A percentile compares a stretch with the other conserved stretches of the same genome.
These are phyloP conservation scores for Philereme transversata DNA, from an alignment of 2,888 invertebrate genomes.

Conservation along the genomic window DNA sequence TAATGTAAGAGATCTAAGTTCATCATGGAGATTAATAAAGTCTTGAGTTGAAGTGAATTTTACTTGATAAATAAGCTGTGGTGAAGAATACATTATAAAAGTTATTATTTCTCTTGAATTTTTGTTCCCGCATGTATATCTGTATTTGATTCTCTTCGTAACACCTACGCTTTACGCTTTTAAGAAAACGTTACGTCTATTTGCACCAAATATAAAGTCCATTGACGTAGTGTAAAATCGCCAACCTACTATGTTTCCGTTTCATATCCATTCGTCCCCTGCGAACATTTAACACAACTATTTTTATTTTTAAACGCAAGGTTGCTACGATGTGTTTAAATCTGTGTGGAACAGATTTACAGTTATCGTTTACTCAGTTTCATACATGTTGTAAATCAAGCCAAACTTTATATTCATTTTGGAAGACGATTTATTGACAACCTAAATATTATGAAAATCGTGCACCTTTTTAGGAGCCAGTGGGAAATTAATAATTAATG, in stretches of 20 bases:
- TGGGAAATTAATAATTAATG: conserved; percentile 2
- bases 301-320: conserved; percentile 58
- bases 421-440: conserved; percentile 27
- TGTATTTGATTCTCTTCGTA: neutral
- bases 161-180: conserved; percentile 8
- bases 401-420: conserved; percentile 15
- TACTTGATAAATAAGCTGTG: no score
- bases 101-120: no score
- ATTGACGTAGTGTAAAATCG: conserved; percentile 36
- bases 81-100: no score
- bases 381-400: conserved; percentile 34
- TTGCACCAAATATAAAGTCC: conserved; percentile 35
- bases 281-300: conserved; percentile 45
- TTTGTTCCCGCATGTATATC: neutral
- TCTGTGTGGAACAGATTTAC: conserved; percentile 36
- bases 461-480: conserved; percentile 1
- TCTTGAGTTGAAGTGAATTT: no score
- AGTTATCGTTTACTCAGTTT: conserved; percentile 36
- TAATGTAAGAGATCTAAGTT: no score
- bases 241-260: conserved; percentile 43
- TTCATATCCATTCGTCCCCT: conserved; percentile 46
- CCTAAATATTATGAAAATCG: conserved; percentile 7
- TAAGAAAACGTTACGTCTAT: conserved; percentile 19
- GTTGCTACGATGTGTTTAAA: conserved; percentile 46
- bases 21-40: no score